Percentiles rank a stretch among this genome's conserved stretches.
Conservation (phyloP, 2,797 vertebrate species). For the Myotis planiceps region DNA sequence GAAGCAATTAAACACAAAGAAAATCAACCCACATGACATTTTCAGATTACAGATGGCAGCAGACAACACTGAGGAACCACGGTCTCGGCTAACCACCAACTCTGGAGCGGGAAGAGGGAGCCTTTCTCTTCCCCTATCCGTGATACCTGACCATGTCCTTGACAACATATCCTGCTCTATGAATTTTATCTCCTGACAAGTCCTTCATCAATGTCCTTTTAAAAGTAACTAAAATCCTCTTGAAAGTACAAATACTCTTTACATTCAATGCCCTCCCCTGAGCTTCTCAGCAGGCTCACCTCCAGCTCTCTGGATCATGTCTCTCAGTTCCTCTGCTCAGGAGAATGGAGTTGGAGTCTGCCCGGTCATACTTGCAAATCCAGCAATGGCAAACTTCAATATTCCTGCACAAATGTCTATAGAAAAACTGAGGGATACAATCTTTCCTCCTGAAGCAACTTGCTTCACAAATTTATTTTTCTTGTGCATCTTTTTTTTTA, state of each 20-base stretch:
- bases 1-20: constrained; percentile 11
- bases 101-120: background rate
- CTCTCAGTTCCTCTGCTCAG: background rate
- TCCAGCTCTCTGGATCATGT: background rate
- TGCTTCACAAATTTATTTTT: background rate
- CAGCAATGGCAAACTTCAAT: background rate
- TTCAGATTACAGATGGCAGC: background rate
- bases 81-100: background rate
- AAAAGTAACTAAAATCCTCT: background rate
- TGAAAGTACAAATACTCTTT: background rate
- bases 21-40: background rate
- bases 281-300: background rate
- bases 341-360: background rate
- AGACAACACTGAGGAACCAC: background rate
- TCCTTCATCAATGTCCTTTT: background rate
- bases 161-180: background rate
- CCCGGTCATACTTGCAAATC: background rate
- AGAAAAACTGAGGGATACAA: background rate
- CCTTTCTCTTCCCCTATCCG: background rate
- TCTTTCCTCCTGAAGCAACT: background rate
- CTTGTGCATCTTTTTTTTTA: background rate
- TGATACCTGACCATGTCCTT: background rate
- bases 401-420: background rate
- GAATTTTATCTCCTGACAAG: background rate
- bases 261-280: rapidly evolving